Evolutionary conservation across 1,140 invertebrate species (phyloP).

Genomic region (Ganaspis sp.): DNA sequence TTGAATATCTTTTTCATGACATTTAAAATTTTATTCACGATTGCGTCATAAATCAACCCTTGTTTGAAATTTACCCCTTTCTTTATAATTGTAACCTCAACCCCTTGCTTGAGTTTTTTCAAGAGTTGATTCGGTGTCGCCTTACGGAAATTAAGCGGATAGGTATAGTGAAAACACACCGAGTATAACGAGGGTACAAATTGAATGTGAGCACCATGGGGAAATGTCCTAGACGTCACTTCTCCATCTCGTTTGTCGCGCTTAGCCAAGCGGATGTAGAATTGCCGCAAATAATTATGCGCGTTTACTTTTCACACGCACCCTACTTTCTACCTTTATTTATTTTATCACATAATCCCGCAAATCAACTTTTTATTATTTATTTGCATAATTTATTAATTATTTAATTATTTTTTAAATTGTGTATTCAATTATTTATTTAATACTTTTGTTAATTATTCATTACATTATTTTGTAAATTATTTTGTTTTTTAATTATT

Average conservation of each 20-base stretch:
- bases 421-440: too few relatives aligned
- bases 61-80: background rate
- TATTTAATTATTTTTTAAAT: too few relatives aligned
- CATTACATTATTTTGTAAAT: too few relatives aligned
- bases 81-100: background rate
- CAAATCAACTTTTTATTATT: too few relatives aligned
- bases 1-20: too few relatives aligned
- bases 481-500: too few relatives aligned
- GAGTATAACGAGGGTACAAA: conserved; percentile 22
- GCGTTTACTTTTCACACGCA: background rate
- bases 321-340: background rate
- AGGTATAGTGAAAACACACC: background rate
- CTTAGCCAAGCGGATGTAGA: background rate
- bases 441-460: too few relatives aligned
- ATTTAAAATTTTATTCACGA: too few relatives aligned
- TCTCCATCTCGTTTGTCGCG: conserved; percentile 14
- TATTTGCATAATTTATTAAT: too few relatives aligned
- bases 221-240: conserved; percentile 1
- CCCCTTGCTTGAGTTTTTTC: background rate
- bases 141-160: conserved; percentile 26
- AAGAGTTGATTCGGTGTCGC: conserved; percentile 5
- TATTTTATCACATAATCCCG: too few relatives aligned
- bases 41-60: background rate
- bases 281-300: background rate
- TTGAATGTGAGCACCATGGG: background rate